Evolutionary conservation across 2,888 invertebrate genomes (phyloP).

Genomic region (Orchesellides sinensis): DNA sequence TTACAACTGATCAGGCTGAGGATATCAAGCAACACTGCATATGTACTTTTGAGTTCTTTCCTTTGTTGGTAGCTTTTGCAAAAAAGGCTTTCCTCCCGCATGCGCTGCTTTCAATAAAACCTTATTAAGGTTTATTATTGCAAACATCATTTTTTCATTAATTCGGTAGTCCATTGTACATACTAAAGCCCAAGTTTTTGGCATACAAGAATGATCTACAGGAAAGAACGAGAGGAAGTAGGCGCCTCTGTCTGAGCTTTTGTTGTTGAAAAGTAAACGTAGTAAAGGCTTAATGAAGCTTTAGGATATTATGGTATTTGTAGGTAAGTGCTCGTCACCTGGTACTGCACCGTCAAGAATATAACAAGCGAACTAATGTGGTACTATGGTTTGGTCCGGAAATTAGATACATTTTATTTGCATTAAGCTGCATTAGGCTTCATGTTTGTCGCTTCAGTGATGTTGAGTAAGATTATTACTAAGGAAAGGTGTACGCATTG

Average conservation of each 20-base stretch:
- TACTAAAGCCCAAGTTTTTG: neutral
- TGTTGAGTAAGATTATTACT: neutral
- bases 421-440: conserved; percentile 56
- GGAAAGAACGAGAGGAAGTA: conserved; percentile 7
- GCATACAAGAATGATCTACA: neutral
- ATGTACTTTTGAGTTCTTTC: no score
- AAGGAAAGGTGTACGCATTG: neutral
- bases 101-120: conserved; percentile 7
- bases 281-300: neutral
- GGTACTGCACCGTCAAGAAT: conserved; percentile 60
- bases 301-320: conserved; percentile 24
- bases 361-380: conserved; percentile 39
- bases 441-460: neutral
- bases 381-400: conserved; percentile 55
- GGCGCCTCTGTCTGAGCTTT: conserved; percentile 40
- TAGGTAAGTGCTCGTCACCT: conserved; percentile 72
- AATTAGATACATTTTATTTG: conserved; percentile 68
- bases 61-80: no score
- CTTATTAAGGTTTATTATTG: neutral
- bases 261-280: conserved; percentile 15
- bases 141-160: conserved; percentile 1
- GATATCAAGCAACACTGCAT: no score
- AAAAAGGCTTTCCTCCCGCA: conserved; percentile 28
- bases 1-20: no score
- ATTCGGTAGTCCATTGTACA: neutral